A percentile compares a stretch with the other conserved stretches of the same genome.
Evolutionary conservation across 2,797 vertebrate species (phyloP).

Genomic region (Phyllotis vaccarum): DNA sequence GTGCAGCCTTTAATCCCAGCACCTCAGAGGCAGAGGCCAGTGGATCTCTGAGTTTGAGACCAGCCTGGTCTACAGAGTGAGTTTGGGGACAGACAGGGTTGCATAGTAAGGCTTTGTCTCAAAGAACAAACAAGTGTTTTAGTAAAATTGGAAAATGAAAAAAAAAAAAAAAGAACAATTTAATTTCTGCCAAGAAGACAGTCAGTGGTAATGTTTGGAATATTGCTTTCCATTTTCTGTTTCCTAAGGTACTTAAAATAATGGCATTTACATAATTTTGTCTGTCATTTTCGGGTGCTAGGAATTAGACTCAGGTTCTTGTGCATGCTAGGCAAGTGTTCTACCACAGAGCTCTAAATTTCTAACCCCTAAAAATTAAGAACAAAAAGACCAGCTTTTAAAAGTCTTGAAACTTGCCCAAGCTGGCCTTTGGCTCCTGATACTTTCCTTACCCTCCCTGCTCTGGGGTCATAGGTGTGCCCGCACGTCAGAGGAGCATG

Average conservation of each 20-base stretch:
- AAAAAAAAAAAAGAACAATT: not conserved
- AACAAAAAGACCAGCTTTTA: not conserved
- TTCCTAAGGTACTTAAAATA: constrained; percentile 34
- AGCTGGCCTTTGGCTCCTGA: not conserved
- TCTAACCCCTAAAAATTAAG: not conserved
- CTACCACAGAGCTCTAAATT: not conserved
- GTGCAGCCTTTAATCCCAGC: not conserved
- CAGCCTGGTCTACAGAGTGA: no score
- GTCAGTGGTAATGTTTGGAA: not conserved
- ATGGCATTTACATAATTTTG: not conserved
- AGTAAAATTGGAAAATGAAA: constrained; percentile 47
- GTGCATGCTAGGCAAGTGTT: not conserved
- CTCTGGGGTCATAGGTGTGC: not conserved
- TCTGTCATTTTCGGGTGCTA: not conserved
- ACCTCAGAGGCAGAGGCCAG: not conserved
- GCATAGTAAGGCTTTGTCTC: not conserved
- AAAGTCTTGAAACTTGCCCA: not conserved
- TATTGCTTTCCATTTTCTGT: constrained; percentile 39
- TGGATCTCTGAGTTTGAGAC: no score
- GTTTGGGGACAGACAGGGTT: no score
- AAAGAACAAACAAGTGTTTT: not conserved
- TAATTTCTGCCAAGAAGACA: not conserved
- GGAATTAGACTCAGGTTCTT: not conserved
- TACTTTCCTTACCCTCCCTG: no score
- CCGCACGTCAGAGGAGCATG: no score